Evolutionary conservation across 2,888 invertebrate species (phyloP).

Genomic region (Liodrosophila aerea): DNA sequence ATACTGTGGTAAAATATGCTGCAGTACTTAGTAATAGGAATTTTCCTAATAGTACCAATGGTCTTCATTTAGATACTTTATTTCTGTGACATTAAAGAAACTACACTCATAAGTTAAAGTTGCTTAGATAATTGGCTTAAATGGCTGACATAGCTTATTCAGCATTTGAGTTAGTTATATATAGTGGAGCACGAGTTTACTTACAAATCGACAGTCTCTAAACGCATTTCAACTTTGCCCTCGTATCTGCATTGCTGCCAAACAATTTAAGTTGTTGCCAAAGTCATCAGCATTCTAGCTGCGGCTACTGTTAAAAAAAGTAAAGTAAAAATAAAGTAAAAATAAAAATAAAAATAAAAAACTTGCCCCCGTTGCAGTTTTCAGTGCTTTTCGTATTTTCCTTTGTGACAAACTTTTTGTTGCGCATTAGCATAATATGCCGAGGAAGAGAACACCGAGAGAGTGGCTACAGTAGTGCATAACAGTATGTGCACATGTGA

Average conservation of each 20-base stretch:
- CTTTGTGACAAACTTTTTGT: slow-evolving; percentile 52
- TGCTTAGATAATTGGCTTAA: slow-evolving; percentile 37
- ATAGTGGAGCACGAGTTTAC: slow-evolving; percentile 33
- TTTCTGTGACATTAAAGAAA: neutral
- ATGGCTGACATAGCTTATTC: slow-evolving; percentile 25
- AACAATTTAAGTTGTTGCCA: slow-evolving; percentile 77
- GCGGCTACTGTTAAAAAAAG: slow-evolving; percentile 46
- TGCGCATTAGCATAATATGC: slow-evolving; percentile 46
- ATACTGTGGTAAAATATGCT: too few species aligned
- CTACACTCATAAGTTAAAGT: slow-evolving; percentile 15
- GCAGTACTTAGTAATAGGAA: too few species aligned
- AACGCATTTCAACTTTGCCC: slow-evolving; percentile 65
- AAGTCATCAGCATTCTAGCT: slow-evolving; percentile 72
- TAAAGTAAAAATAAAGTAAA: too few species aligned
- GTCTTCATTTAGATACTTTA: too few species aligned
- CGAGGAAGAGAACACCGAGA: neutral
- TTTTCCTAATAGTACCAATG: too few species aligned
- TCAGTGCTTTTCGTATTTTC: slow-evolving; percentile 10
- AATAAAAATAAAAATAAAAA: too few species aligned
- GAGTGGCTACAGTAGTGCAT: neutral
- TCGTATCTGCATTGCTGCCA: slow-evolving; percentile 55
- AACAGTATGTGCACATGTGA: too few species aligned
- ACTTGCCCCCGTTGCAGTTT: slow-evolving; percentile 62
- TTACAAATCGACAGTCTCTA: slow-evolving; percentile 52
- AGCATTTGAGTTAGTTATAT: slow-evolving; percentile 17